Evolutionary conservation across 2,797 vertebrate genomes (phyloP).

Genomic region (Anomalospiza imberbis): DNA sequence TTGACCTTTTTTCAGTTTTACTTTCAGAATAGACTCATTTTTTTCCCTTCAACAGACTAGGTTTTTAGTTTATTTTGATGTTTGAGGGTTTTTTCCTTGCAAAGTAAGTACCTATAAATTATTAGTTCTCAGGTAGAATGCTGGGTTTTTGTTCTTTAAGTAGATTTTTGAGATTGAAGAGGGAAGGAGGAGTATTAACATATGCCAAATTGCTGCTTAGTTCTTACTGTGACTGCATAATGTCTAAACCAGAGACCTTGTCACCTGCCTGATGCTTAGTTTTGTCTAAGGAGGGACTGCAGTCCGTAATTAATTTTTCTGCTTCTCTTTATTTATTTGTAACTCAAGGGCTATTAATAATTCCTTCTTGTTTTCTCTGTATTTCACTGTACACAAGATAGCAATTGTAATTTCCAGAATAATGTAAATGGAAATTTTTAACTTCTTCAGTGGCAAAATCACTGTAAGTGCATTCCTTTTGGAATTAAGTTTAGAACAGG

Average conservation of each 20-base stretch:
- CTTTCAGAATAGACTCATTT: not conserved
- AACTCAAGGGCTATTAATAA: not conserved
- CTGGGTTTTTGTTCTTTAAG: not conserved
- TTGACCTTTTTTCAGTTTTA: not conserved
- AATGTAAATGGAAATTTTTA: not conserved
- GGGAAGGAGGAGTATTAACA: not conserved
- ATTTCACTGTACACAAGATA: not conserved
- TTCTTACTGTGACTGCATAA: not conserved
- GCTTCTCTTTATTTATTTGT: not conserved
- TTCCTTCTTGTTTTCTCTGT: not conserved
- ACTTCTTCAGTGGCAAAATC: not conserved
- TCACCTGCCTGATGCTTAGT: not conserved
- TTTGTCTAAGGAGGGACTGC: not conserved
- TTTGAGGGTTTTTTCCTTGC: not conserved
- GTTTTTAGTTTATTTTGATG: not conserved
- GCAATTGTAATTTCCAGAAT: not conserved
- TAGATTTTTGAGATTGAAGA: not conserved
- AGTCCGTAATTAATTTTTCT: not conserved
- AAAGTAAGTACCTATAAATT: not conserved
- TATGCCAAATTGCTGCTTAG: not conserved
- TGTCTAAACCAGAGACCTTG: not conserved
- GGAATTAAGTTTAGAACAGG: slow-evolving; percentile 16
- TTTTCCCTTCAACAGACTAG: not conserved
- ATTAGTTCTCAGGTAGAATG: not conserved
- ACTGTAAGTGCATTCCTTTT: not conserved